Percentiles rank a stretch among this genome's conserved stretches.
These are phyloP conservation scores for Orycteropus afer DNA, from an alignment of 2,113 vertebrate species.

Conservation along the genomic window DNA sequence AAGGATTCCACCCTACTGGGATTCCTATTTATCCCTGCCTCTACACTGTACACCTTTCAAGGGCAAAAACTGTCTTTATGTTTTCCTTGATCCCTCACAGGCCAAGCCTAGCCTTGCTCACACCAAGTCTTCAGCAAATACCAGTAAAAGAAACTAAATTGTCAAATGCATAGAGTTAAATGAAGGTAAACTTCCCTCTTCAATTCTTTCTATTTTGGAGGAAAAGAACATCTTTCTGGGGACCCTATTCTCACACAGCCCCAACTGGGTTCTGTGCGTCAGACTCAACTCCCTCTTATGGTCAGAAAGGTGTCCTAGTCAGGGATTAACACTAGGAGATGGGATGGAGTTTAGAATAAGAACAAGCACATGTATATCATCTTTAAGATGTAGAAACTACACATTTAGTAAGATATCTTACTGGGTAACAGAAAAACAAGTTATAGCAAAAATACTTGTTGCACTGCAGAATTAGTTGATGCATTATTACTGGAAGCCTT, in stretches of 20 bases:
- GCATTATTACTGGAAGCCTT: constrained; percentile 71
- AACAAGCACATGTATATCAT: neutral
- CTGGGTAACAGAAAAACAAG: constrained; percentile 75
- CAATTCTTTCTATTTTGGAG: neutral
- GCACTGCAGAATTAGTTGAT: constrained; percentile 74
- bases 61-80: neutral
- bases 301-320: neutral
- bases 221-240: neutral
- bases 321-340: neutral
- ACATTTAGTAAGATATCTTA: neutral
- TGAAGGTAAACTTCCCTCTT: neutral
- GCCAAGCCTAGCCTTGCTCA: neutral
- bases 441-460: constrained; percentile 70
- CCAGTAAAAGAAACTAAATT: neutral
- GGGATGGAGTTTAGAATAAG: neutral
- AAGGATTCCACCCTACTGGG: neutral
- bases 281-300: neutral
- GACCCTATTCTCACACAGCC: neutral
- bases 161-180: neutral
- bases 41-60: neutral
- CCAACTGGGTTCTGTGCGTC: neutral
- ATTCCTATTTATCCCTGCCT: neutral
- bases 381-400: neutral
- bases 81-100: neutral
- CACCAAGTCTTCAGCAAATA: neutral